Evolutionary conservation across 1,140 invertebrate genomes (phyloP).

Genomic region (Plodia interpunctella): DNA sequence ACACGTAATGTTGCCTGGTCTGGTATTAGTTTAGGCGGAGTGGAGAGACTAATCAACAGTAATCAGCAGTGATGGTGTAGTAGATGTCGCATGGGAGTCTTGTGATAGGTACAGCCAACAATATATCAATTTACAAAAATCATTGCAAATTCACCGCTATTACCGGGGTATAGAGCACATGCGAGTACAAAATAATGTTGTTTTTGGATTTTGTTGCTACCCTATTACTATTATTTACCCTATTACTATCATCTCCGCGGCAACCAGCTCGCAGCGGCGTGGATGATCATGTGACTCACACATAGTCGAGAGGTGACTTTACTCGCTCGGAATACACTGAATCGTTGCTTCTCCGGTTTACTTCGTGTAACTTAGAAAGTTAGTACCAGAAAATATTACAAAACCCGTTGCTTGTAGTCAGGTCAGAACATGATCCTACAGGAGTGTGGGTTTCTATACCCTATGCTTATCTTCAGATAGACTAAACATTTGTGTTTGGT

Average conservation of each 20-base stretch:
- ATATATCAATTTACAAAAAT: no score
- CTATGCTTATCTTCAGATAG: no score
- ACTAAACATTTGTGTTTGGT: no score
- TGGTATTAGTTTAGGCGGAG: slow-evolving; percentile 10
- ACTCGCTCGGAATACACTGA: background rate
- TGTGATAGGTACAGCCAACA: no score
- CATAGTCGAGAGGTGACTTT: background rate
- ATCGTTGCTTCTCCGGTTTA: background rate
- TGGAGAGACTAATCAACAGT: slow-evolving; percentile 36
- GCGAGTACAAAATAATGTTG: no score
- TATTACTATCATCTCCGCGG: background rate
- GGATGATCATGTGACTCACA: background rate
- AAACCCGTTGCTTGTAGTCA: no score
- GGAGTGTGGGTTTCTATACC: no score
- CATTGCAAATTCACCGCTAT: no score
- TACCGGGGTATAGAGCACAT: no score
- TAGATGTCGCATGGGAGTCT: slow-evolving; percentile 18
- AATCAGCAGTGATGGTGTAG: slow-evolving; percentile 38
- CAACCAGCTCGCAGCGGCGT: background rate
- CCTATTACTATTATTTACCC: background rate
- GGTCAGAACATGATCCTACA: no score
- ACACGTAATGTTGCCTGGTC: background rate
- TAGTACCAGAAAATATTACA: no score
- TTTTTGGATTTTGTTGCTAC: no score
- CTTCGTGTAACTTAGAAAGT: background rate